These are phyloP conservation scores for Rhegmatorhina hoffmannsi DNA, from an alignment of 2,113 vertebrate species.

Conservation along the genomic window DNA sequence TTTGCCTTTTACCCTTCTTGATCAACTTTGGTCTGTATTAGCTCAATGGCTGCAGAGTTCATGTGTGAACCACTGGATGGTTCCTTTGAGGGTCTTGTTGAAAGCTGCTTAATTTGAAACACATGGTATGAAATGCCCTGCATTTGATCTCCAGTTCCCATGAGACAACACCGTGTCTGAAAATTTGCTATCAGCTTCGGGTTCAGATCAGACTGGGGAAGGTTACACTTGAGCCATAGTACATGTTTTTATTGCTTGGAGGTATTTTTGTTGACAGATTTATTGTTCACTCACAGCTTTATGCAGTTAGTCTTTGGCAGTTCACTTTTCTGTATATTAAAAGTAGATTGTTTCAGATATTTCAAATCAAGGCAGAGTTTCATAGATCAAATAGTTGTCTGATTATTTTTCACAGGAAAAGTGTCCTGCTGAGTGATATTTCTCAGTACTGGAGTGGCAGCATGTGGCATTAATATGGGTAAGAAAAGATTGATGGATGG, in stretches of 20 bases:
- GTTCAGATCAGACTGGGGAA: not conserved
- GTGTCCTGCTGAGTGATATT: not conserved
- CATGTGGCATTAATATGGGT: not conserved
- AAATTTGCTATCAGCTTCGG: not conserved
- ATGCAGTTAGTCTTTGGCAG: conserved; percentile 24
- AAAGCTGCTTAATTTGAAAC: conserved; percentile 23
- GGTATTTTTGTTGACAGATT: conserved; percentile 43
- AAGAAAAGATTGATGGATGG: not conserved
- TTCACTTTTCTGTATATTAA: conserved; percentile 40
- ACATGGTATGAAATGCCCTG: not conserved
- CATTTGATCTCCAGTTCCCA: not conserved
- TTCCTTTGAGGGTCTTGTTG: not conserved
- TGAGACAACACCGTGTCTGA: not conserved
- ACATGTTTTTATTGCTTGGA: conserved; percentile 9
- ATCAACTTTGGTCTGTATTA: not conserved
- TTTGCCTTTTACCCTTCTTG: not conserved
- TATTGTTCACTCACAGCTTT: conserved; percentile 40
- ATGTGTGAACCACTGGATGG: not conserved
- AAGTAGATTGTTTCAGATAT: conserved; percentile 23
- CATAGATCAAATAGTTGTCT: conserved; percentile 7
- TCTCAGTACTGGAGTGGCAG: not conserved
- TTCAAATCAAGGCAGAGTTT: conserved; percentile 15
- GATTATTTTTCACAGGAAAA: conserved; percentile 26
- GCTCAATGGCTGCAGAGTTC: not conserved
- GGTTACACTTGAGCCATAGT: not conserved